phyloP scores from a whole-genome alignment of 2,113 vertebrate species.

The Osmerus mordax region DNA sequence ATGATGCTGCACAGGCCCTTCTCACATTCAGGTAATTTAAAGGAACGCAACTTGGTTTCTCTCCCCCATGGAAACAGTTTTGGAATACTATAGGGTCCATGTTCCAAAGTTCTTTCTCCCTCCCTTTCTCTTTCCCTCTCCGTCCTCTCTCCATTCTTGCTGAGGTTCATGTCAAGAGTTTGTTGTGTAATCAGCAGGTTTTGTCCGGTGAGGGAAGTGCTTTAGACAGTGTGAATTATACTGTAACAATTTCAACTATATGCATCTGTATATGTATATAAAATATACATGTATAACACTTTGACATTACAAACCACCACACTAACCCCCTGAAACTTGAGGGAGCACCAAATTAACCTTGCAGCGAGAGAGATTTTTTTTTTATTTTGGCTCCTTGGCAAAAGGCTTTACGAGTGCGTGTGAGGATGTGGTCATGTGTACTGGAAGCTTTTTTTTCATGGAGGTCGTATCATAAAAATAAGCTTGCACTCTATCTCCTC shows the following conservation, averaged over 20 bases:
- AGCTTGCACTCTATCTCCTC: constrained; percentile 29
- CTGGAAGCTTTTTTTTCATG: constrained; percentile 22
- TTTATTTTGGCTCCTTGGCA: constrained; percentile 34
- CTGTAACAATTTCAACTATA: constrained; percentile 34
- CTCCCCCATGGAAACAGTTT: constrained; percentile 36
- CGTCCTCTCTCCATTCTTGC: constrained; percentile 28
- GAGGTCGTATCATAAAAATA: constrained; percentile 39
- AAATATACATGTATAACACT: constrained; percentile 22
- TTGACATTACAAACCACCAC: constrained; percentile 32
- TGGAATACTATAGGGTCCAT: constrained; percentile 28
- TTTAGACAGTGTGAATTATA: constrained; percentile 40
- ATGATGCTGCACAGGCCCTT: constrained; percentile 43
- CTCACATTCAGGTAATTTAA: constrained; percentile 43
- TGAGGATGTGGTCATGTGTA: constrained; percentile 47
- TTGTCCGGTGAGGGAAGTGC: constrained; percentile 32
- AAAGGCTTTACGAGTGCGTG: constrained; percentile 17
- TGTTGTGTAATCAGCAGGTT: constrained; percentile 41
- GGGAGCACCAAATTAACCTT: constrained; percentile 18
- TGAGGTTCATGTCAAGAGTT: constrained; percentile 32
- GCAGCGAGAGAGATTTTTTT: constrained; percentile 28
- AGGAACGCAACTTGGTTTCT: constrained; percentile 11
- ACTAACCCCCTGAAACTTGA: constrained; percentile 24
- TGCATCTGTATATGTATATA: background rate
- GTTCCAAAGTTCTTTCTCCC: constrained; percentile 14
- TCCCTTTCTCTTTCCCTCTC: constrained; percentile 6